These are phyloP conservation scores for Sinella curviseta DNA, from an alignment of 1,140 invertebrate species.

Conservation along the genomic window DNA sequence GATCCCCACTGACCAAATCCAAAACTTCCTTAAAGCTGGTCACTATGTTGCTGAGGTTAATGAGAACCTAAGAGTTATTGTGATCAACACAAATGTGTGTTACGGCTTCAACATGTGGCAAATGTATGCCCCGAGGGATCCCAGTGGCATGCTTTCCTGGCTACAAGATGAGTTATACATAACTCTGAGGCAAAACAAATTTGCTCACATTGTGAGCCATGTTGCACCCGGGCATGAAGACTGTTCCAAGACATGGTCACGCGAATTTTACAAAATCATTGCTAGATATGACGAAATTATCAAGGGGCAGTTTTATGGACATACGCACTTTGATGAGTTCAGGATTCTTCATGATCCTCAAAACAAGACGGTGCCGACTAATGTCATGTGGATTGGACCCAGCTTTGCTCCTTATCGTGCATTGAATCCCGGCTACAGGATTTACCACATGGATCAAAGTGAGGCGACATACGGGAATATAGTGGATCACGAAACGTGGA, in stretches of 20 bases:
- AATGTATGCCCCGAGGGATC: conserved; percentile 61
- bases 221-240: conserved; percentile 46
- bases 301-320: conserved; percentile 56
- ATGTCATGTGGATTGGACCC: conserved; percentile 55
- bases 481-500: conserved; percentile 57
- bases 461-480: conserved; percentile 45
- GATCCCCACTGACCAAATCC: conserved; percentile 64
- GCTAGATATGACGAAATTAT: conserved; percentile 52
- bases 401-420: conserved; percentile 54
- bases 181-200: conserved; percentile 30
- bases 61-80: conserved; percentile 70
- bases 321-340: conserved; percentile 57
- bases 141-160: conserved; percentile 42
- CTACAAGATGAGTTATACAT: conserved; percentile 28
- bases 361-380: conserved; percentile 50
- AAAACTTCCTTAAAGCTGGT: conserved; percentile 66
- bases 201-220: conserved; percentile 47
- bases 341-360: conserved; percentile 51
- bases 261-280: conserved; percentile 46
- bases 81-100: conserved; percentile 73
- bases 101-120: conserved; percentile 74
- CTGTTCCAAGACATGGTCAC: conserved; percentile 36
- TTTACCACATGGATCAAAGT: conserved; percentile 58
- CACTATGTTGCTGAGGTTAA: conserved; percentile 67
- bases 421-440: conserved; percentile 60